These are phyloP conservation scores for Platichthys flesus DNA, from an alignment of 2,113 vertebrate genomes.

Conservation along the genomic window DNA sequence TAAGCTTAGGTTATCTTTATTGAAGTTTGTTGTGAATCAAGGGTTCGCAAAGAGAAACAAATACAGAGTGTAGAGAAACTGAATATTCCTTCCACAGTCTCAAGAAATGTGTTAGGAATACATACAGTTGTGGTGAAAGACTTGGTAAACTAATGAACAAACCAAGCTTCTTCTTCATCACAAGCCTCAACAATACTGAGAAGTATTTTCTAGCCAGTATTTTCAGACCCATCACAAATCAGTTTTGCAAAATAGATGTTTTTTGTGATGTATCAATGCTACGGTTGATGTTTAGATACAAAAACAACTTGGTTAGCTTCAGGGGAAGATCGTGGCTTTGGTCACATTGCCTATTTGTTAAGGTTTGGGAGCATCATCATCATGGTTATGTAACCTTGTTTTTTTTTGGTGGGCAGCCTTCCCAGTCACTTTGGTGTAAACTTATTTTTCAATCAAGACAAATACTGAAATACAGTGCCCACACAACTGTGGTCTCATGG, in stretches of 20 bases:
- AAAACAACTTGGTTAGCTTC: neutral
- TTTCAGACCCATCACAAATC: neutral
- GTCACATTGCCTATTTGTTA: neutral
- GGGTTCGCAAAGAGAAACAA: no score
- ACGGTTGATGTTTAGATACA: neutral
- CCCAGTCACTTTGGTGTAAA: neutral
- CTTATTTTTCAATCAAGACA: neutral
- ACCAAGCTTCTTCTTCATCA: neutral
- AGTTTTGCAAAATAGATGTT: neutral
- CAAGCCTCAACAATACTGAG: neutral
- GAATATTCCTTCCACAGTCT: no score
- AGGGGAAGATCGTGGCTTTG: neutral
- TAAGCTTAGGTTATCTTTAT: no score
- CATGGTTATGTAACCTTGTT: neutral
- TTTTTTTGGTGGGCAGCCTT: neutral
- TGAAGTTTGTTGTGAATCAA: no score
- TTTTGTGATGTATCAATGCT: neutral
- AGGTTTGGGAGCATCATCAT: neutral
- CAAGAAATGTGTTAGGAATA: no score
- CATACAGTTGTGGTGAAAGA: no score
- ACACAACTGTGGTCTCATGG: no score
- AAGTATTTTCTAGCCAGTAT: neutral
- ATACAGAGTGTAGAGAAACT: no score
- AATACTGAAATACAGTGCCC: neutral
- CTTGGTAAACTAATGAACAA: no score